Percentiles rank a stretch among this genome's conserved stretches.
Conservation (phyloP, 2,888 invertebrate species). For the Eristalis intricaria region DNA sequence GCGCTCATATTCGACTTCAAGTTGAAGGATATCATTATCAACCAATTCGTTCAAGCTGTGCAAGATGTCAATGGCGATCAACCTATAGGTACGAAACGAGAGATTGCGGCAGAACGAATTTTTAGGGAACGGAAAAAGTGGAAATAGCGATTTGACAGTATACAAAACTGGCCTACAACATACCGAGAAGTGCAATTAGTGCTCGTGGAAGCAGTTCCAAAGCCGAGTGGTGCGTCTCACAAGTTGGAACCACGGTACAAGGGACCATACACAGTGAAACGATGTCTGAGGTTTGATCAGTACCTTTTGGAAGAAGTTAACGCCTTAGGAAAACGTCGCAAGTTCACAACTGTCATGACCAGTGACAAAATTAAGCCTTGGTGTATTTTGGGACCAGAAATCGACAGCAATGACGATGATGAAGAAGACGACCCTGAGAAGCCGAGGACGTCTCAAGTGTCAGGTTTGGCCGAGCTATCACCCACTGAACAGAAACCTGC, state of each 20-base stretch:
- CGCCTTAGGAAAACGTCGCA: too few species aligned
- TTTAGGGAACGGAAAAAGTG: background rate
- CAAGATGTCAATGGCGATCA: background rate
- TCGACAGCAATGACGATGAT: too few species aligned
- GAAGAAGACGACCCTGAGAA: too few species aligned
- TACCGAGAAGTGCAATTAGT: too few species aligned
- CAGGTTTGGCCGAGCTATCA: too few species aligned
- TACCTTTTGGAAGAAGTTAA: too few species aligned
- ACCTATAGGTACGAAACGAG: background rate
- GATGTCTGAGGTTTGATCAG: background rate
- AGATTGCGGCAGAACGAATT: background rate
- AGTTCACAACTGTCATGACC: too few species aligned
- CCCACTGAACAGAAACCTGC: too few species aligned
- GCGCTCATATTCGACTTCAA: background rate
- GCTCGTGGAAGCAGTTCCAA: background rate
- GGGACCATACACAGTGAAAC: background rate
- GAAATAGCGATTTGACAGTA: background rate
- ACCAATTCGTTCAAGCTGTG: background rate
- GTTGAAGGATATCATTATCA: background rate
- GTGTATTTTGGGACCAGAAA: too few species aligned
- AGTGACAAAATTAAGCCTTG: too few species aligned
- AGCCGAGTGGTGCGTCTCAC: background rate
- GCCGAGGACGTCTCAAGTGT: too few species aligned
- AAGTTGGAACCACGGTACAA: background rate
- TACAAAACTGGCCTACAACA: too few species aligned